Evolutionary conservation across 2,113 vertebrate genomes (phyloP).

Genomic region (Saccopteryx bilineata): DNA sequence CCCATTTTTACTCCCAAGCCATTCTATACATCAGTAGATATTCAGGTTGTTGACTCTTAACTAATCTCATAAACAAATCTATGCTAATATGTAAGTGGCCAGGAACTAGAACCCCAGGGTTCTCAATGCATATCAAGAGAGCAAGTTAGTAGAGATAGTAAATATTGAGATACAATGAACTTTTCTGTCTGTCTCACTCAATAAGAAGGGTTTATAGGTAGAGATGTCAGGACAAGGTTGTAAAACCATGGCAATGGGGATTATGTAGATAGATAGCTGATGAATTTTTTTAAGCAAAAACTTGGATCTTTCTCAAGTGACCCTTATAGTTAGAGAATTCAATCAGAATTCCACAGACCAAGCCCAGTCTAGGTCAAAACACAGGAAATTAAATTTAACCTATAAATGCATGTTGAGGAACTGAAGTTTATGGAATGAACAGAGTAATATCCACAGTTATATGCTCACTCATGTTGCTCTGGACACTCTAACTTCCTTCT

Average conservation of each 20-base stretch:
- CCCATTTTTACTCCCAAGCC: background rate
- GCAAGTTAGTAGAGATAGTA: background rate
- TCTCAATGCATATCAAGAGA: background rate
- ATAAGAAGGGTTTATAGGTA: background rate
- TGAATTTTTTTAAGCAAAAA: constrained; percentile 17
- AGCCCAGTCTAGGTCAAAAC: constrained; percentile 6
- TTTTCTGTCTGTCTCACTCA: background rate
- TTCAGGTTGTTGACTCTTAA: background rate
- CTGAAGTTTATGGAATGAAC: background rate
- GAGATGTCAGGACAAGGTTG: background rate
- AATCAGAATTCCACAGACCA: constrained; percentile 43
- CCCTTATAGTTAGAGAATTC: constrained; percentile 45
- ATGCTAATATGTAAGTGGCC: background rate
- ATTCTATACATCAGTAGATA: background rate
- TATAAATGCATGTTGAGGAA: constrained; percentile 55
- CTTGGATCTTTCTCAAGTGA: constrained; percentile 61
- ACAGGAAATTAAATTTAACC: constrained; percentile 65
- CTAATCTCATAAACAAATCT: background rate
- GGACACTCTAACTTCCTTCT: background rate
- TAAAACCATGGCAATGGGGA: background rate
- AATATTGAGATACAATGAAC: background rate
- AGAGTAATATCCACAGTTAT: background rate
- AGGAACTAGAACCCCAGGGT: background rate
- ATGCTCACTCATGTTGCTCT: background rate
- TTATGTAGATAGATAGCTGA: background rate